Percentiles rank a stretch among this genome's conserved stretches.
Conservation (phyloP, 2,888 invertebrate species). For the Chorisops tibialis region DNA sequence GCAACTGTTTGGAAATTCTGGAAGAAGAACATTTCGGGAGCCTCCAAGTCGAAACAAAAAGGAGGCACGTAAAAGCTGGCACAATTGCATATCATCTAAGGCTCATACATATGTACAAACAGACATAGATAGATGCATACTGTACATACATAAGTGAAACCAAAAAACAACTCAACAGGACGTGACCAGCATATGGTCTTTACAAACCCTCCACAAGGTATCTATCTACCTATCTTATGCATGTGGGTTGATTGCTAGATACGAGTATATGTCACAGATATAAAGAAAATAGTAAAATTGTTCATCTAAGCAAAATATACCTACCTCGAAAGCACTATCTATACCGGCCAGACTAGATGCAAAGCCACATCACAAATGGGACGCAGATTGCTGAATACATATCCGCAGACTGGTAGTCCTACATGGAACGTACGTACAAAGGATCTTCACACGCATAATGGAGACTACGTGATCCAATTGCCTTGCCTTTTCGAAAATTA, state of each 20-base stretch:
- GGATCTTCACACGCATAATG: conserved; percentile 18
- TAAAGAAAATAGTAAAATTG: background rate
- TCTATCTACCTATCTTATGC: background rate
- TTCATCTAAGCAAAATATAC: background rate
- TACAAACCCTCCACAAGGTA: background rate
- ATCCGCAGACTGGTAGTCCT: background rate
- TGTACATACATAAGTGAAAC: background rate
- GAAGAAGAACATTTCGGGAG: too few species aligned
- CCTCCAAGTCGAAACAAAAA: too few species aligned
- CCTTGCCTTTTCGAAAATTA: conserved; percentile 1
- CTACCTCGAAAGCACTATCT: background rate
- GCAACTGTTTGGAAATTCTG: too few species aligned
- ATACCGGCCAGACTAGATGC: background rate
- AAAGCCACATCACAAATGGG: conserved; percentile 4
- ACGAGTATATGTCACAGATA: background rate
- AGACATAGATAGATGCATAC: background rate
- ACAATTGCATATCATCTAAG: too few species aligned
- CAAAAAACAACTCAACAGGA: background rate
- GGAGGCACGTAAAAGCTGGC: too few species aligned
- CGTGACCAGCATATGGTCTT: conserved; percentile 10
- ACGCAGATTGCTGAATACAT: conserved; percentile 2
- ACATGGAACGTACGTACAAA: background rate
- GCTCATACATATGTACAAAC: too few species aligned
- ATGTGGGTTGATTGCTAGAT: background rate
- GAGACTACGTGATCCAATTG: conserved; percentile 16